Base-by-base conservation (phyloP, 2,797 vertebrate species). In the Delichon dasypus region DNA sequence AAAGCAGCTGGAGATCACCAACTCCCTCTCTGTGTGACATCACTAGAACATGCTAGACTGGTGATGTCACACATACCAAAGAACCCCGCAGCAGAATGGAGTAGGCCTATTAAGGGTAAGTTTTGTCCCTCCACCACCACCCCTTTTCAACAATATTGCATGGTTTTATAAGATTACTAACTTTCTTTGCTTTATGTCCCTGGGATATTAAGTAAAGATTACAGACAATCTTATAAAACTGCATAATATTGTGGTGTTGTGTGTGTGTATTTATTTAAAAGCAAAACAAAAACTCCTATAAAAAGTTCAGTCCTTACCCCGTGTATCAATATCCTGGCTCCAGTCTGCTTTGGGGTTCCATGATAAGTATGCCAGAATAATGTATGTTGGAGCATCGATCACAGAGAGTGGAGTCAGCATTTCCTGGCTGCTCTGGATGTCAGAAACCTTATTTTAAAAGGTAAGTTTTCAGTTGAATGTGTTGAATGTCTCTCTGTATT, bases 381-480 rank as follows among this genome's bases (percentile, higher is more conserved):
- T 91, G 40, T 89, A 73, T 94, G 30, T 85, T 96, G 94, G 82
- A 89, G 47, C 91, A 92, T 97, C 77, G 70, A 76, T 97, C 91
- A 95, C 53, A 58, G 97, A 98, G 97, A 97, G 97, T 90, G 97
- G 97, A 97, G 96, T 96, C 95, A 97, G 97, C 97, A 97, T 96
- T 97, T 97, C 96, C 90, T 95, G 96, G 96, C 96, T 98, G 97
- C 97, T 97, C 91, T 97, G 97, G 97, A 98, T 97, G 95, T 97
- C 97, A 98, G 97, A 96, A 97, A 96, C 84, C 94, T 96, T 79
- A n/a, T 89, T 91, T 75, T 85, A 64, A 89, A 93, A 98, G 97
- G 98, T 98, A 97, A 97, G 97, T 94, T 91, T 97, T 76, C 93
- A 79, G 54, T 25, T 83, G 45, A 96, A 81, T 85, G 21, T 83